phyloP scores from a whole-genome alignment of 2,888 invertebrate species.

The Lymantria monacha region DNA sequence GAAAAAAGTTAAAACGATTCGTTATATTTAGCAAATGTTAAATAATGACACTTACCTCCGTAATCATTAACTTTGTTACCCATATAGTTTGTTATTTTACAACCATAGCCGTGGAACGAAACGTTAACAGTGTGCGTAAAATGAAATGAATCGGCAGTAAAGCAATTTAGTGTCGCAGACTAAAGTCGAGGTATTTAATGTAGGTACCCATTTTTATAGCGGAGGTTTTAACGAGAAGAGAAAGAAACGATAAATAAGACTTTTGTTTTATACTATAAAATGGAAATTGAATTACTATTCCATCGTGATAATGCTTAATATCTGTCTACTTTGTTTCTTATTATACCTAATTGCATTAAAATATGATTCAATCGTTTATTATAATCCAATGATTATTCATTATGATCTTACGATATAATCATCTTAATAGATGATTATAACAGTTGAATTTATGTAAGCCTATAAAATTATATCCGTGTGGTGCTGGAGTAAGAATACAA shows the following conservation, averaged over 20 bases:
- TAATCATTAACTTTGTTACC: slow-evolving; percentile 30
- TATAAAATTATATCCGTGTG: no score
- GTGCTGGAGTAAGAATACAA: no score
- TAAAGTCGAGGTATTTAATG: slow-evolving; percentile 5
- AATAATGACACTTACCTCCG: slow-evolving; percentile 14
- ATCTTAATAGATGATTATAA: no score
- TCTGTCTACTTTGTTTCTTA: not conserved
- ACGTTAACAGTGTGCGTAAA: slow-evolving; percentile 50
- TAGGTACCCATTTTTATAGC: not conserved
- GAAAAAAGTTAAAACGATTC: no score
- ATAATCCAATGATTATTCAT: no score
- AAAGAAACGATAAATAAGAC: not conserved
- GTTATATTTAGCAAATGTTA: no score
- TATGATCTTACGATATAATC: no score
- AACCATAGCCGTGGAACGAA: slow-evolving; percentile 35
- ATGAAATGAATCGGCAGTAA: slow-evolving; percentile 35
- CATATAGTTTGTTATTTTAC: slow-evolving; percentile 37
- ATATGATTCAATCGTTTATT: no score
- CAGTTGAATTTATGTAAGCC: no score
- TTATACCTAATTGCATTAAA: no score
- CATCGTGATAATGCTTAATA: not conserved
- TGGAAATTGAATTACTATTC: not conserved
- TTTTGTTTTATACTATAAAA: slow-evolving; percentile 1
- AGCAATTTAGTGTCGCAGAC: slow-evolving; percentile 29
- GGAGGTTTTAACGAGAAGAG: slow-evolving; percentile 1